Conservation (phyloP, 2,113 vertebrate species). For the Siniperca chuatsi region DNA sequence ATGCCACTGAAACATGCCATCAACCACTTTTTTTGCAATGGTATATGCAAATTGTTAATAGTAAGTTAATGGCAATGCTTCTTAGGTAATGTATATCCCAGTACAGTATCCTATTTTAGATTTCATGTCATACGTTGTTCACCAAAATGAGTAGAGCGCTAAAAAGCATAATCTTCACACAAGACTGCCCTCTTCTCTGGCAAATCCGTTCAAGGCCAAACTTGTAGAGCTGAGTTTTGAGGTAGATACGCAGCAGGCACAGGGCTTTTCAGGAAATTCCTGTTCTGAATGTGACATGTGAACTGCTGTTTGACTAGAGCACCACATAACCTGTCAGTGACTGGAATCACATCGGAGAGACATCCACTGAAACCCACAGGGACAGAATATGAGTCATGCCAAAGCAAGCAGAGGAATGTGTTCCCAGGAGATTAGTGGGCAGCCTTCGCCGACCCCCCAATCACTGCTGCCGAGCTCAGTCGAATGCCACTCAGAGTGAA, state of each 20-base stretch:
- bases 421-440: constrained; percentile 52
- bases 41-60: background rate
- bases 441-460: background rate
- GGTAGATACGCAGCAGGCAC: background rate
- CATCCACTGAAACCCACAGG: constrained; percentile 50
- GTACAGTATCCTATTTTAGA: background rate
- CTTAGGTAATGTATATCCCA: background rate
- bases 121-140: background rate
- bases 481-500: constrained; percentile 12
- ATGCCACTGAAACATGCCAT: background rate
- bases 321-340: constrained; percentile 28
- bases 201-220: constrained; percentile 38
- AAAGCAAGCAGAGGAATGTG: constrained; percentile 56
- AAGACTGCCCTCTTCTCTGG: background rate
- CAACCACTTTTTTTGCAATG: background rate
- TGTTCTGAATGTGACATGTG: constrained; percentile 56
- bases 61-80: background rate
- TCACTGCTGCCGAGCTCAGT: constrained; percentile 22
- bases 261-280: constrained; percentile 64
- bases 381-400: constrained; percentile 63
- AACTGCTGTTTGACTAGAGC: constrained; percentile 59
- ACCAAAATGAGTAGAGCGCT: background rate
- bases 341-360: constrained; percentile 40
- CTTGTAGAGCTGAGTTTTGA: constrained; percentile 9
- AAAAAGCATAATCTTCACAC: background rate